These are phyloP conservation scores for Parauchenoglanis ngamensis DNA, from an alignment of 2,797 vertebrate species.

Conservation along the genomic window DNA sequence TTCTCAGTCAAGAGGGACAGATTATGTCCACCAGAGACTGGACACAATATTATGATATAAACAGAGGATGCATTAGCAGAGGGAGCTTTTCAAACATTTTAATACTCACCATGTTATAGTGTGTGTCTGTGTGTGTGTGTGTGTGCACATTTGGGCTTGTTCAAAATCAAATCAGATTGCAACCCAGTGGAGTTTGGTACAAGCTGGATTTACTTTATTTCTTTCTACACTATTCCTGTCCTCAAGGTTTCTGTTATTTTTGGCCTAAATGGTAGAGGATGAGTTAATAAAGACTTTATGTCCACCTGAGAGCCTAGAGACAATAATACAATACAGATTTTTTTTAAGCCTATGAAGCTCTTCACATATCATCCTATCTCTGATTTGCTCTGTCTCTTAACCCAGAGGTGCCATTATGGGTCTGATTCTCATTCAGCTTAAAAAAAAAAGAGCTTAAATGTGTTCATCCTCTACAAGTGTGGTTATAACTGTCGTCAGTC, in stretches of 20 bases:
- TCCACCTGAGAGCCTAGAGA: not conserved
- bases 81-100: not conserved
- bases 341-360: not conserved
- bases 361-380: not conserved
- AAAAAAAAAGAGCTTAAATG: not conserved
- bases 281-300: not conserved
- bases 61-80: conserved; percentile 1
- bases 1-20: conserved; percentile 22
- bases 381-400: not conserved
- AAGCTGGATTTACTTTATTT: not conserved
- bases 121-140: conserved; percentile 17
- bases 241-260: conserved; percentile 3
- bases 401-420: not conserved
- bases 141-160: not conserved
- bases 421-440: conserved; percentile 26
- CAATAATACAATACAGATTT: conserved; percentile 15
- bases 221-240: not conserved
- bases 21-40: conserved; percentile 10
- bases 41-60: conserved; percentile 9
- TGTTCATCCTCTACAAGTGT: not conserved
- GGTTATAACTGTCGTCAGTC: conserved; percentile 26
- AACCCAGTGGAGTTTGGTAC: not conserved
- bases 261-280: not conserved
- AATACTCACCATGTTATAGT: not conserved
- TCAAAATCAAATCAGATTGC: conserved; percentile 6